These are phyloP conservation scores for Pelecanoides urinatrix DNA, from an alignment of 2,113 vertebrate species.

Conservation along the genomic window DNA sequence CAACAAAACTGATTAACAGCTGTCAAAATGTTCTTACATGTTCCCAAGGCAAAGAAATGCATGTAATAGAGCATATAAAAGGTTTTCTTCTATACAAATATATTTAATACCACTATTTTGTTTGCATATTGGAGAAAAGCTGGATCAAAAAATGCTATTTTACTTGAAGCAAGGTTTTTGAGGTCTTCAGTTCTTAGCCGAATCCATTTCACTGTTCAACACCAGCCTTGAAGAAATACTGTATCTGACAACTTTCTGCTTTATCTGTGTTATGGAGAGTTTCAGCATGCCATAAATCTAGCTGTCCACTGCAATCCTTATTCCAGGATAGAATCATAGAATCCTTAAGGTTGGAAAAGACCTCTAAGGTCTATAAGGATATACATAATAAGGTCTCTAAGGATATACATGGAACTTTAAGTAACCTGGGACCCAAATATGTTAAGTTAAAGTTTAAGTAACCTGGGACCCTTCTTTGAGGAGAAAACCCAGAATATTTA, in stretches of 20 bases:
- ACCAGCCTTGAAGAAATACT: neutral
- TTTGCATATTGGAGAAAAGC: neutral
- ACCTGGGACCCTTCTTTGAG: neutral
- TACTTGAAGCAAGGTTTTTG: neutral
- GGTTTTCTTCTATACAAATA: neutral
- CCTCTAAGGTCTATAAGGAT: too few species aligned
- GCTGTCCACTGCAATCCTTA: neutral
- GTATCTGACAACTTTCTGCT: neutral
- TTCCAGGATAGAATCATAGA: too few species aligned
- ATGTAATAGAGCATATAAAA: neutral
- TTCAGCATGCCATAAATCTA: neutral
- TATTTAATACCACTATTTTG: neutral
- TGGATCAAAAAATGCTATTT: neutral
- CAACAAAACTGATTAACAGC: neutral
- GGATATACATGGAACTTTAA: accelerated
- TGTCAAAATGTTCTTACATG: neutral
- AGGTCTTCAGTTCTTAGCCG: neutral
- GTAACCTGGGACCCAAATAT: neutral
- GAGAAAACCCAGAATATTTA: neutral
- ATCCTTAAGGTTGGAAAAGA: too few species aligned
- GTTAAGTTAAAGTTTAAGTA: neutral
- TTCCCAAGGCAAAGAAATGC: neutral
- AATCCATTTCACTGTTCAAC: neutral
- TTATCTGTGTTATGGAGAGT: neutral
- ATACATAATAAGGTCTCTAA: too few species aligned